phyloP scores from a whole-genome alignment of 2,888 invertebrate species.

The Dromius quadrimaculatus region DNA sequence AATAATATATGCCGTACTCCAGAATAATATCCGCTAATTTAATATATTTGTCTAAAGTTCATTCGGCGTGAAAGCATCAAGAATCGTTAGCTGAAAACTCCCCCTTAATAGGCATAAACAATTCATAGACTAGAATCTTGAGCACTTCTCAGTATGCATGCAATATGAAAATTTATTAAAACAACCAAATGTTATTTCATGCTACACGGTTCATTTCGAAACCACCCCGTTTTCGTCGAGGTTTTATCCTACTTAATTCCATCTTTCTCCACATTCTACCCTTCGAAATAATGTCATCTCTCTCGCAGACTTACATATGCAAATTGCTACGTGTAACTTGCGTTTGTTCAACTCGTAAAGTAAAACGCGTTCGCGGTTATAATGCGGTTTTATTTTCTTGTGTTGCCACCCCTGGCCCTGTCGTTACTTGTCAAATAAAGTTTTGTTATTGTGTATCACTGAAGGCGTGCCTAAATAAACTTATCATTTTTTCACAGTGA shows the following conservation, averaged over 20 bases:
- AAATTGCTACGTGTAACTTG: slow-evolving; percentile 48
- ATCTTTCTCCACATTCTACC: slow-evolving; percentile 8
- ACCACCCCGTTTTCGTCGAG: slow-evolving; percentile 49
- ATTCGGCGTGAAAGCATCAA: slow-evolving; percentile 20
- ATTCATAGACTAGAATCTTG: slow-evolving; percentile 43
- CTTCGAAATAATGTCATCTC: slow-evolving; percentile 2
- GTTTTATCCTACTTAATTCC: slow-evolving; percentile 49
- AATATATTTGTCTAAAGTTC: slow-evolving; percentile 34
- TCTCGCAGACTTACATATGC: slow-evolving; percentile 52
- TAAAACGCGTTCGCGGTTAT: slow-evolving; percentile 44
- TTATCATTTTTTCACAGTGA: slow-evolving; percentile 39
- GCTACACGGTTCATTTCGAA: slow-evolving; percentile 41
- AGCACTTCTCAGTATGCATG: slow-evolving; percentile 48
- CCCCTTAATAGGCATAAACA: slow-evolving; percentile 36
- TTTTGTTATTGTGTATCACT: slow-evolving; percentile 56
- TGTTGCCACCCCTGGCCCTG: slow-evolving; percentile 45
- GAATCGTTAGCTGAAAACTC: slow-evolving; percentile 1
- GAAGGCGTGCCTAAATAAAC: slow-evolving; percentile 50
- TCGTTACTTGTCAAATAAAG: slow-evolving; percentile 57
- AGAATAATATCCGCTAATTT: slow-evolving; percentile 21
- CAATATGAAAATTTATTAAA: slow-evolving; percentile 51
- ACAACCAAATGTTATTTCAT: slow-evolving; percentile 50
- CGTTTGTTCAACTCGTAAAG: slow-evolving; percentile 51
- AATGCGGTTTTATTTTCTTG: slow-evolving; percentile 52
- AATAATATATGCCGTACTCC: slow-evolving; percentile 16